A percentile compares a stretch with the other conserved stretches of the same genome.
phyloP scores from a whole-genome alignment of 53 echinoderm and acorn worm genomes.

The Echinarachnius parma region DNA sequence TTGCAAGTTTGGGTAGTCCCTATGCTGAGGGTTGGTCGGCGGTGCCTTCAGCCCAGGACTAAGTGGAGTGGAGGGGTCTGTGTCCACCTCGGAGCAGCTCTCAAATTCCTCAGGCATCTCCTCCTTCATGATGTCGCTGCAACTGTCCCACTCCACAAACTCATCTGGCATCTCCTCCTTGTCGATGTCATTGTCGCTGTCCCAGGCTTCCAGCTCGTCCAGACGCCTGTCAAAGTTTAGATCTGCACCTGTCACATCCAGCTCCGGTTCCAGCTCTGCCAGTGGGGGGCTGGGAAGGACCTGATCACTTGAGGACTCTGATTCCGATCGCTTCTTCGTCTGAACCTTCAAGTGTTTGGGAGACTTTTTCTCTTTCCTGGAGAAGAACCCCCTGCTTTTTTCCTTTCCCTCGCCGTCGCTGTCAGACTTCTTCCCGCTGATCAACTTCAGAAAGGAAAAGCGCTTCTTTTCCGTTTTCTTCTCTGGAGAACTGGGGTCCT shows the following conservation, averaged over 20 bases:
- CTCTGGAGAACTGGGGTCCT: constrained; percentile 49
- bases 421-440: constrained; percentile 63
- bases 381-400: constrained; percentile 32
- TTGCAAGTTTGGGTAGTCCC: constrained; percentile 30
- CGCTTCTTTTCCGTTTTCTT: constrained; percentile 85
- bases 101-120: constrained; percentile 88
- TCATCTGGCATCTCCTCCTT: constrained; percentile 96
- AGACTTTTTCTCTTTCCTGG: constrained; percentile 70
- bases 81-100: constrained; percentile 69
- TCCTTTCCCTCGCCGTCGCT: constrained; percentile 47
- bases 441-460: constrained; percentile 91
- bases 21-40: neutral
- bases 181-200: constrained; percentile 89
- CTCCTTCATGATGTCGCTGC: constrained; percentile 85
- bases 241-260: constrained; percentile 45
- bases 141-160: constrained; percentile 92
- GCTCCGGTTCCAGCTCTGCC: constrained; percentile 53
- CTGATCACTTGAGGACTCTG: constrained; percentile 33
- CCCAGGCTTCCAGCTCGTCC: constrained; percentile 78
- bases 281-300: constrained; percentile 14
- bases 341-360: constrained; percentile 52
- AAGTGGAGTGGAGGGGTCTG: constrained; percentile 6
- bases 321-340: constrained; percentile 34
- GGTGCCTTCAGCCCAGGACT: constrained; percentile 3
- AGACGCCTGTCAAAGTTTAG: constrained; percentile 68